Percentiles rank a stretch among this genome's conserved stretches.
Conservation (phyloP, 2,113 vertebrate species). For the Cairina moschata region DNA sequence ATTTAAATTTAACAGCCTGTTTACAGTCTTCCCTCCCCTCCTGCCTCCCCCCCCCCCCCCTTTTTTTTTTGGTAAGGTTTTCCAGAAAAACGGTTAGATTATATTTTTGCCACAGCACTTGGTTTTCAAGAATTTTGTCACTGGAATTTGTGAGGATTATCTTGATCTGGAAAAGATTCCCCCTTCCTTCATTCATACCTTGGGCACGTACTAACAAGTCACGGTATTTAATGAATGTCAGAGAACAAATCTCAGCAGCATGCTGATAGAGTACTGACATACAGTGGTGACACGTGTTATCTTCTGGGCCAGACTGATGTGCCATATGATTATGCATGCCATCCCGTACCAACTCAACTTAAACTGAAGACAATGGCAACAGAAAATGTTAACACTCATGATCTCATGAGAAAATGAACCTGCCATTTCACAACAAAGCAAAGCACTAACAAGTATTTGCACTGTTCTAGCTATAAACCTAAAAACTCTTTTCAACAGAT, state of each 20-base stretch:
- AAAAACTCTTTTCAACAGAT: not conserved
- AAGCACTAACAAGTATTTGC: not conserved
- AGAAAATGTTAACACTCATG: not conserved
- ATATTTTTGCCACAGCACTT: not conserved
- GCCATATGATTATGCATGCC: not conserved
- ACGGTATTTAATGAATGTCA: slow-evolving; percentile 19
- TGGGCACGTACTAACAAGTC: slow-evolving; percentile 37
- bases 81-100: not conserved
- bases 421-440: not conserved
- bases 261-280: not conserved
- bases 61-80: not conserved
- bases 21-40: not conserved
- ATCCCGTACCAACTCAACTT: not conserved
- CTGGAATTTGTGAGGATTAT: not conserved
- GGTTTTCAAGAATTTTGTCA: not conserved
- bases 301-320: not conserved
- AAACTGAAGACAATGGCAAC: not conserved
- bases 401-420: not conserved
- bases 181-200: not conserved
- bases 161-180: slow-evolving; percentile 5
- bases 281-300: not conserved
- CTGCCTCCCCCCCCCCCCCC: not conserved
- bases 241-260: not conserved
- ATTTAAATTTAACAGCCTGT: not conserved
- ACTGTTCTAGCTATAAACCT: not conserved